Percentiles rank a stretch among this genome's conserved stretches.
Evolutionary conservation across 2,888 invertebrate species (phyloP).

Genomic region (Ennomos erosarius): DNA sequence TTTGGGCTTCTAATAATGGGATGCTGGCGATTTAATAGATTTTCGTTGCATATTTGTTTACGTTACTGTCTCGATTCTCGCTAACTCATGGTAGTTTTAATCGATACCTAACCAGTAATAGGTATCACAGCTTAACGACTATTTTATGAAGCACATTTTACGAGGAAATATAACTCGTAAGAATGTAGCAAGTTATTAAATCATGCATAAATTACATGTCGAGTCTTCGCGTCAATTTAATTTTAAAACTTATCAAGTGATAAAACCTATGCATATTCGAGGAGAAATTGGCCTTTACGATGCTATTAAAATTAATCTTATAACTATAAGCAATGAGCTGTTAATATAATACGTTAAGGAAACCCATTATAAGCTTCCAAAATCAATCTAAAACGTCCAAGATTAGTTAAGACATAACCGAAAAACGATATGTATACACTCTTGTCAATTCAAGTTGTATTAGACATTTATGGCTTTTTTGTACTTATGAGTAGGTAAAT

Average conservation of each 20-base stretch:
- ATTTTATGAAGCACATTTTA: constrained; percentile 35
- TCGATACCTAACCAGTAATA: background rate
- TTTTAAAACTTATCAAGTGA: background rate
- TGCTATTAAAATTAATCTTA: constrained; percentile 8
- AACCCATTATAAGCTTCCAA: too few relatives aligned
- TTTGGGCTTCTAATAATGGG: too few relatives aligned
- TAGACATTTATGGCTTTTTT: too few relatives aligned
- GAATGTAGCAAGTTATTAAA: constrained; percentile 25
- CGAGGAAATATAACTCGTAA: constrained; percentile 26
- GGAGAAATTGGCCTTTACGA: constrained; percentile 11
- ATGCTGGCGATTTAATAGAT: too few relatives aligned
- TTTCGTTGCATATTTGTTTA: too few relatives aligned
- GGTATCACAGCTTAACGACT: constrained; percentile 26
- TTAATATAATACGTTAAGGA: too few relatives aligned
- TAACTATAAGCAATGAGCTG: background rate
- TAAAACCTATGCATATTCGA: constrained; percentile 7
- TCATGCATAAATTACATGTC: constrained; percentile 19
- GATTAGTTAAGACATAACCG: too few relatives aligned
- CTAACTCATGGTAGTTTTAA: constrained; percentile 9
- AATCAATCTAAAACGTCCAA: too few relatives aligned
- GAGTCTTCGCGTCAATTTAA: constrained; percentile 1
- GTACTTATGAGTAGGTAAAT: too few relatives aligned
- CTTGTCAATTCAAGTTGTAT: too few relatives aligned
- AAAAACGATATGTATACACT: too few relatives aligned
- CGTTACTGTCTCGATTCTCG: background rate